Evolutionary conservation across 2,888 invertebrate species (phyloP).

Genomic region (Leptinotarsa tumamoca): DNA sequence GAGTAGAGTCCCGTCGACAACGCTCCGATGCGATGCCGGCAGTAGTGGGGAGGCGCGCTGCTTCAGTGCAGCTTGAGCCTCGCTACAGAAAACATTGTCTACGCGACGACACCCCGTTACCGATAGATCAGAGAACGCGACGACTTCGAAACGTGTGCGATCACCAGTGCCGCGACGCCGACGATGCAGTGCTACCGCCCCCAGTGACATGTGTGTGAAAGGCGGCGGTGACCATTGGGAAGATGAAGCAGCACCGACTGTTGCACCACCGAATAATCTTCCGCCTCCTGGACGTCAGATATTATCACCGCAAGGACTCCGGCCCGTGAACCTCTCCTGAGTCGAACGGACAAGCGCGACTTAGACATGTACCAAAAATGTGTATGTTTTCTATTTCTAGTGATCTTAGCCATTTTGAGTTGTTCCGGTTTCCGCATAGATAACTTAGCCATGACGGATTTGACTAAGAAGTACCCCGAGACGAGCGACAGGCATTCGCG

Average conservation of each 20-base stretch:
- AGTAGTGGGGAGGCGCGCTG: slow-evolving; percentile 56
- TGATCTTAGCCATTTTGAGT: slow-evolving; percentile 65
- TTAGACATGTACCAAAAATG: slow-evolving; percentile 66
- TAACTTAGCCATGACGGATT: slow-evolving; percentile 62
- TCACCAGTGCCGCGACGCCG: not conserved
- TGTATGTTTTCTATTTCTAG: slow-evolving; percentile 66
- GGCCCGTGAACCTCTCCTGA: slow-evolving; percentile 56
- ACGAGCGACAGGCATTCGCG: slow-evolving; percentile 24
- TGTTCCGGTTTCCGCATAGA: slow-evolving; percentile 67
- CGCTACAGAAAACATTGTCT: slow-evolving; percentile 60
- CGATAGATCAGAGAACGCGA: slow-evolving; percentile 4
- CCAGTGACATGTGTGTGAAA: slow-evolving; percentile 36
- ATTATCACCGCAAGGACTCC: slow-evolving; percentile 53
- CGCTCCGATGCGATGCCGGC: slow-evolving; percentile 29
- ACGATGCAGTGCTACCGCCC: slow-evolving; percentile 10
- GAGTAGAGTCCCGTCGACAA: slow-evolving; percentile 42
- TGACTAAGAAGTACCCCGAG: slow-evolving; percentile 57
- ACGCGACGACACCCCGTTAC: slow-evolving; percentile 41
- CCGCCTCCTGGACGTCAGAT: slow-evolving; percentile 61
- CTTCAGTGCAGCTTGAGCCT: slow-evolving; percentile 65
- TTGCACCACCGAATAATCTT: slow-evolving; percentile 56
- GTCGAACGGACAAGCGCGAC: slow-evolving; percentile 31
- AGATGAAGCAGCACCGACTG: slow-evolving; percentile 61
- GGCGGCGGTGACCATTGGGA: slow-evolving; percentile 52
- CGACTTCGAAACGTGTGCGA: not conserved